A percentile compares a stretch with the other conserved stretches of the same genome.
Evolutionary conservation across 2,797 vertebrate genomes (phyloP).

Genomic region (Catostomus latipinnis): DNA sequence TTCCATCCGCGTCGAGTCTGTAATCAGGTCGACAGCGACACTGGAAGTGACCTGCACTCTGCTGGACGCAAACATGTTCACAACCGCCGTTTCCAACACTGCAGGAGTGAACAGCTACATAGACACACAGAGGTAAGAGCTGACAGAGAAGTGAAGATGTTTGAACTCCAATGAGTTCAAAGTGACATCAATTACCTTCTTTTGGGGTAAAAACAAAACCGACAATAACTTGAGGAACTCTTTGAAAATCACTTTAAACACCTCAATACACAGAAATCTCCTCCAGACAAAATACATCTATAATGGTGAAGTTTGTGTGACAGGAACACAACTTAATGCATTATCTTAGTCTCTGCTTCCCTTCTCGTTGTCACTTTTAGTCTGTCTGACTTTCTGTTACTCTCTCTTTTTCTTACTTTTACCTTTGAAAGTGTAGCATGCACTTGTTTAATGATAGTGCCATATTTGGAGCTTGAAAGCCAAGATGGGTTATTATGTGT

Average conservation of each 20-base stretch:
- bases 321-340: neutral
- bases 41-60: conserved; percentile 79
- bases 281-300: neutral
- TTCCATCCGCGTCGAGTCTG: conserved; percentile 82
- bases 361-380: neutral
- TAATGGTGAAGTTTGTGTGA: neutral
- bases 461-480: no score
- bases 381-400: no score
- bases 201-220: conserved; percentile 3
- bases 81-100: conserved; percentile 89
- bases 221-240: conserved; percentile 34
- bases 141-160: neutral
- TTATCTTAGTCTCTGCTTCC: neutral
- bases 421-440: no score
- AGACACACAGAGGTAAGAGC: conserved; percentile 59
- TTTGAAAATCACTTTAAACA: conserved; percentile 17
- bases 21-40: conserved; percentile 86
- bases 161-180: neutral
- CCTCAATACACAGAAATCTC: conserved; percentile 39
- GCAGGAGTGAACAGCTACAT: conserved; percentile 83
- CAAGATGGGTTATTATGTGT: no score
- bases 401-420: neutral
- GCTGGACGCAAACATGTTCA: conserved; percentile 88
- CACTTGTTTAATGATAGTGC: no score
- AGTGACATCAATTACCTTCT: conserved; percentile 10